A percentile compares a stretch with the other conserved stretches of the same genome.
These are phyloP conservation scores for Muntiacus reevesi DNA, from an alignment of 2,113 vertebrate genomes.

Conservation along the genomic window DNA sequence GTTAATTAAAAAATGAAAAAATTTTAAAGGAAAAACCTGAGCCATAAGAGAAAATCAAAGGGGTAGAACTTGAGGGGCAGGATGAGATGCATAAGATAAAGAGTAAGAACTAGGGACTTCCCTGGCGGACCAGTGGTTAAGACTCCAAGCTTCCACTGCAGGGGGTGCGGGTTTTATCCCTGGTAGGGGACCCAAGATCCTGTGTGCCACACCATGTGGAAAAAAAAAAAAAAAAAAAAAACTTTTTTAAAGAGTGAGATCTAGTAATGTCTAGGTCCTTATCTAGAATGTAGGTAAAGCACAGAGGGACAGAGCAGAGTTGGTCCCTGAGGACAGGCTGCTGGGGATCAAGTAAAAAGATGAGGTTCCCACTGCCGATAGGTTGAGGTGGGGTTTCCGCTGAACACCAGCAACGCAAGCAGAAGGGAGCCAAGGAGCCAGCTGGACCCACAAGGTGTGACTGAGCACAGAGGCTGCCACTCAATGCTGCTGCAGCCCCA, in stretches of 20 bases:
- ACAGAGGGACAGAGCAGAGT: neutral
- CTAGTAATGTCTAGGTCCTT: neutral
- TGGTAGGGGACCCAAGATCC: neutral
- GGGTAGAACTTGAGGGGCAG: neutral
- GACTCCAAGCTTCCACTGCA: neutral
- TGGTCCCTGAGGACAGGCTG: neutral
- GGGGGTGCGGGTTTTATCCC: neutral
- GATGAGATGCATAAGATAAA: neutral
- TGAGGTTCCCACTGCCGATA: neutral
- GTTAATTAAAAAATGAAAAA: neutral
- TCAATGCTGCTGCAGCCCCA: neutral
- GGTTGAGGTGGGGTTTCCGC: neutral
- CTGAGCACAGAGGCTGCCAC: neutral
- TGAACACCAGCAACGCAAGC: neutral
- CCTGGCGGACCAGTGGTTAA: rapidly evolving
- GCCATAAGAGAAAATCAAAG: neutral
- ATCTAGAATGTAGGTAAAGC: neutral
- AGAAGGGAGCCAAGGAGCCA: neutral
- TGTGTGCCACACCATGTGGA: neutral
- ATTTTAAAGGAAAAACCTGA: neutral
- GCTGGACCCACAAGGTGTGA: neutral
- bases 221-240: neutral
- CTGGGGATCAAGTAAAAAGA: neutral
- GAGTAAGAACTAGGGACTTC: neutral
- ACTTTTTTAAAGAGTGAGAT: neutral